A percentile compares a stretch with the other conserved stretches of the same genome.
Evolutionary conservation across 2,113 vertebrate genomes (phyloP).

Genomic region (Sinosuthora webbiana): DNA sequence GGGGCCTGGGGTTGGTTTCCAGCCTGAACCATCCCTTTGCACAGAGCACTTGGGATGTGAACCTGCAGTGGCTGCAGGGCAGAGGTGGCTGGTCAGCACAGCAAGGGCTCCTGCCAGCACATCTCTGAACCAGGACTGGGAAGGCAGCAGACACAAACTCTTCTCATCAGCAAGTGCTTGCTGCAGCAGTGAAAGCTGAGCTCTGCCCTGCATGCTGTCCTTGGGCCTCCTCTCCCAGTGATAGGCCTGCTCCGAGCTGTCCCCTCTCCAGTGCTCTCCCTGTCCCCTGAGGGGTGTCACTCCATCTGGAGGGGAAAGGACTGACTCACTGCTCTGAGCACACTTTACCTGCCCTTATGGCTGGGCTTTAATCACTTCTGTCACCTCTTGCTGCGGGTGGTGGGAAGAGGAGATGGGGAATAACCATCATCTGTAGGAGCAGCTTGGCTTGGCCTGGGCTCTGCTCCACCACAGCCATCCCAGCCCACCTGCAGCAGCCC

Average conservation of each 20-base stretch:
- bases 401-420: background rate
- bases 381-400: fast-evolving
- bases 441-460: background rate
- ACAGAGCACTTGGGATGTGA: background rate
- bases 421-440: background rate
- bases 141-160: background rate
- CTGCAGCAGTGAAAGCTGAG: background rate
- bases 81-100: background rate
- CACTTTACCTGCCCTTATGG: background rate
- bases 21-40: background rate
- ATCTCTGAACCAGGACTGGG: background rate
- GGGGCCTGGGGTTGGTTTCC: background rate
- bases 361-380: background rate
- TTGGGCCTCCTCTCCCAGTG: background rate
- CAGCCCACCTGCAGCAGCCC: background rate
- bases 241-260: background rate
- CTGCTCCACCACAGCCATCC: background rate
- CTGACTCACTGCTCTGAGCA: background rate
- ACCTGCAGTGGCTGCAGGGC: background rate
- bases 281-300: background rate
- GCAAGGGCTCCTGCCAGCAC: background rate
- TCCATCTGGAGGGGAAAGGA: background rate
- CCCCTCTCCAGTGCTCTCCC: background rate
- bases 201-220: fast-evolving
- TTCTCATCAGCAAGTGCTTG: background rate